Evolutionary conservation across 2,888 invertebrate genomes (phyloP).

Genomic region (Lacanobia oleracea): DNA sequence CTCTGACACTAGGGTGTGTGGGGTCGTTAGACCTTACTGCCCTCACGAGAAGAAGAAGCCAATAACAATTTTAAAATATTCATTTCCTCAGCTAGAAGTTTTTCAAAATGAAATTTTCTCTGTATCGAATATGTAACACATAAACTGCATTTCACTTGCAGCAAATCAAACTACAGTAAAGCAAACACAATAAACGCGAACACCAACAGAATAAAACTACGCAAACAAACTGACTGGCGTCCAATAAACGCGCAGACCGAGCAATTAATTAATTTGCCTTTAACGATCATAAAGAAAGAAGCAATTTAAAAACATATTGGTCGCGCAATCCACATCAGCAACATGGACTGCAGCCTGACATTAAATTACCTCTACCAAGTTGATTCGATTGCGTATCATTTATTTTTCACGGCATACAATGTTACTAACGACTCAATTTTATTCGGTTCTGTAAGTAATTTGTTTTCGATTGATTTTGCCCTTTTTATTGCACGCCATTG

Average conservation of each 20-base stretch:
- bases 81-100: neutral
- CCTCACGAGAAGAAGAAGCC: too few relatives aligned
- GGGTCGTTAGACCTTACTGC: too few relatives aligned
- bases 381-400: conserved; percentile 76
- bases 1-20: too few relatives aligned
- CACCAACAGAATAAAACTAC: conserved; percentile 40
- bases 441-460: conserved; percentile 76
- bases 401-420: conserved; percentile 76
- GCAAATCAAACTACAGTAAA: conserved; percentile 44
- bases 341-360: conserved; percentile 56
- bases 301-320: conserved; percentile 64
- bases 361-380: conserved; percentile 78
- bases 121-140: neutral
- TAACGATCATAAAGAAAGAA: conserved; percentile 47
- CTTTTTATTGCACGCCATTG: conserved; percentile 68
- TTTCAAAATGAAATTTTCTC: neutral
- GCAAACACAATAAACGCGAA: conserved; percentile 47
- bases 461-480: conserved; percentile 78
- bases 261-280: conserved; percentile 64
- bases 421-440: conserved; percentile 78
- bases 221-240: conserved; percentile 32
- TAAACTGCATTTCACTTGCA: conserved; percentile 9
- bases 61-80: too few relatives aligned
- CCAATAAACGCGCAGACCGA: conserved; percentile 57
- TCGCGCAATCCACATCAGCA: conserved; percentile 62